phyloP scores from a whole-genome alignment of 2,888 invertebrate species.

The Lepeophtheirus nordmannii region DNA sequence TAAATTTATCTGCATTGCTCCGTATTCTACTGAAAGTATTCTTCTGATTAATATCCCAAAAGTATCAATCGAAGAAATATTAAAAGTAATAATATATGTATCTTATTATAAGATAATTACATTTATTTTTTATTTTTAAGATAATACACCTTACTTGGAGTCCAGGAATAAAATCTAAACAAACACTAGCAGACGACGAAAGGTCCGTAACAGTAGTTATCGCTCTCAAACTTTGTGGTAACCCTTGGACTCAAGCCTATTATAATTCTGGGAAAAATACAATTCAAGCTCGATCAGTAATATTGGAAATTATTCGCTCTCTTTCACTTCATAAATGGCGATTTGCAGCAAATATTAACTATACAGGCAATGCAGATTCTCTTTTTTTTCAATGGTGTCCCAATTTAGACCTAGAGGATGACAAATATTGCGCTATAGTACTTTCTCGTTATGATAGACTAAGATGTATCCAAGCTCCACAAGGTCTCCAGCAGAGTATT shows the following conservation, averaged over 20 bases:
- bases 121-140: constrained; percentile 10
- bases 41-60: constrained; percentile 22
- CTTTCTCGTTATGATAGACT: constrained; percentile 20
- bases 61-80: constrained; percentile 7
- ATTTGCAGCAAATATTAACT: constrained; percentile 21
- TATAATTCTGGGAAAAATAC: constrained; percentile 21
- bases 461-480: constrained; percentile 8
- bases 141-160: constrained; percentile 19
- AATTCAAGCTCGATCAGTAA: constrained; percentile 17
- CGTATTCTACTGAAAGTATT: constrained; percentile 10
- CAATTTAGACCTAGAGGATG: constrained; percentile 21
- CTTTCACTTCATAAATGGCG: constrained; percentile 20
- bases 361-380: constrained; percentile 10
- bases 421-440: constrained; percentile 16
- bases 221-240: constrained; percentile 14
- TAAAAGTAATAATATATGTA: constrained; percentile 9
- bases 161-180: constrained; percentile 22
- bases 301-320: constrained; percentile 15
- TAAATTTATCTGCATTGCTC: constrained; percentile 22
- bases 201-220: constrained; percentile 8
- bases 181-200: constrained; percentile 20
- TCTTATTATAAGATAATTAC: background rate
- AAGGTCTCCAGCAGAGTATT: background rate
- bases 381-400: constrained; percentile 24
- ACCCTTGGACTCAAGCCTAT: constrained; percentile 19